phyloP scores from a whole-genome alignment of 2,797 vertebrate species.

The Sarcoramphus papa region DNA sequence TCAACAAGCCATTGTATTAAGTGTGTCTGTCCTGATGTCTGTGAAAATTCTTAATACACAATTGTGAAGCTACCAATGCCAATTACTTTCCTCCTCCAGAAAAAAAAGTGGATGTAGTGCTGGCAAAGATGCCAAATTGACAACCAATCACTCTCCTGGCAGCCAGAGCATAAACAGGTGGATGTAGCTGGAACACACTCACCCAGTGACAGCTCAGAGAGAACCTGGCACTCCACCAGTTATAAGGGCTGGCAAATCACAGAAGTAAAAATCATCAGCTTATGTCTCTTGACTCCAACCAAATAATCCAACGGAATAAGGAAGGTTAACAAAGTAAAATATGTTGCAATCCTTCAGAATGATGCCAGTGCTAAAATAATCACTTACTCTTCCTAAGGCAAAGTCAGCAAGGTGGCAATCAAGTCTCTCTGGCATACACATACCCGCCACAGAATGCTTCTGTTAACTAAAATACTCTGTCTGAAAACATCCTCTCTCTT shows the following conservation, averaged over 20 bases:
- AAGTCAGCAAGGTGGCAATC: neutral
- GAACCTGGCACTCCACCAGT: conserved; percentile 30
- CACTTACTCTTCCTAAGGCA: conserved; percentile 2
- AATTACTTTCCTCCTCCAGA: neutral
- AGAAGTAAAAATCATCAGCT: neutral
- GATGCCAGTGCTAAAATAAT: neutral
- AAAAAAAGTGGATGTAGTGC: neutral
- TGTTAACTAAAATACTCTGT: neutral
- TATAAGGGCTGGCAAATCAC: conserved; percentile 27
- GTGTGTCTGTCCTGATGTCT: neutral
- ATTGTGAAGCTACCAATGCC: neutral
- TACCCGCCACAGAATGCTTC: neutral
- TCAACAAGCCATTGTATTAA: neutral
- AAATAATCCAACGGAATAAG: conserved; percentile 2
- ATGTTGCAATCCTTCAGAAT: neutral
- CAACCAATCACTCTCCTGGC: conserved; percentile 48
- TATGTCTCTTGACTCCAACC: neutral
- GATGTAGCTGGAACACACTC: conserved; percentile 41
- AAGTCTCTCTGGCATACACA: neutral
- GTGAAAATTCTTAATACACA: neutral
- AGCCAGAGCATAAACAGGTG: conserved; percentile 59
- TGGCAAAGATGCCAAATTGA: conserved; percentile 19
- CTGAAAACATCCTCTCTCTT: neutral
- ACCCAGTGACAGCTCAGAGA: conserved; percentile 39
- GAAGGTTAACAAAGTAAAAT: conserved; percentile 39